Evolutionary conservation across 2,888 invertebrate genomes (phyloP), one percentile per base, ranked within the genome.

Genomic region (Drosophila cognata): DNA sequence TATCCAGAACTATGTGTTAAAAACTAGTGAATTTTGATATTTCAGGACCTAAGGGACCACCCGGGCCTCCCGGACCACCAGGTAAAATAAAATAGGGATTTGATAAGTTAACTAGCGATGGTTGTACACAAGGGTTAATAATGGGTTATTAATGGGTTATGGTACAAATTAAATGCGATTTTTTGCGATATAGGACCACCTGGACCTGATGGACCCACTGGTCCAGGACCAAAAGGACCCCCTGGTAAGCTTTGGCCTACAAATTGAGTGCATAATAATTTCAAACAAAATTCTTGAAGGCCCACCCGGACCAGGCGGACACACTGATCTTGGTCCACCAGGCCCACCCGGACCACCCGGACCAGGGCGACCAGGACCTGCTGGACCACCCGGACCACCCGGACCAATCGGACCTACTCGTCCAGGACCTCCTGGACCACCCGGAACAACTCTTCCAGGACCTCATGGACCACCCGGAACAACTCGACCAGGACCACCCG

Each of bases 51-150:
- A 80, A 81, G 46, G 90, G 89, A 80, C 56, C 89, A 55, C 84
- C 92, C 50, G 94, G 92, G 29, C 90, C 90, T 43, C 92, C 92
- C 46, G 89, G 90, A 64, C 87, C 87, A 64, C 84, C 88, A 72
- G 85, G 85, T 85, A 88, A 38, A 71, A 50, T 48, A 36, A 52
- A 35, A 28, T n/a, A 13, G 33, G 28, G 0, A 16, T 28, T 25
- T 10, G 21, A n/a, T 25, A 36, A 25, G 25, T 16, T 28, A 16
- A 7, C 1, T 46, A 25, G 25, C 46, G 8, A 25, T 46, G 25
- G 25, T 25, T 46, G 46, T 21, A 25, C 46, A 21, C 21, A 7
- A 46, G 7, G 0, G 7, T 46, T 46, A 2, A 46, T 4, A 46
- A 16, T 46, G 36, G 18, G 55, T 28, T 13, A 28, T 1, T n/a